Base-by-base conservation (phyloP, 1,140 invertebrate genomes). In the Lordiphosa stackelbergi region DNA sequence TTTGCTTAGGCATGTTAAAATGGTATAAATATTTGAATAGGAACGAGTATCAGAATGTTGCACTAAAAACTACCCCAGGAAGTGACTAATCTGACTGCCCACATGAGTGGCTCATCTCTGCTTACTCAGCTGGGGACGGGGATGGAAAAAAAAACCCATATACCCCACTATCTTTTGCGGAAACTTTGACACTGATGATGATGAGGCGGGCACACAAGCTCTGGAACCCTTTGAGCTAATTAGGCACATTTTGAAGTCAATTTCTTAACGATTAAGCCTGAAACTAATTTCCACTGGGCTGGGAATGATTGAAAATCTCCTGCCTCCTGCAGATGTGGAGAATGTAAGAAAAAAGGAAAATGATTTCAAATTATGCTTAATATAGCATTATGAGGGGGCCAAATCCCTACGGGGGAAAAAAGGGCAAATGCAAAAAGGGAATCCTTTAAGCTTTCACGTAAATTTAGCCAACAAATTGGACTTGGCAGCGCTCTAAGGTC, bases 361-460 rank as follows among this genome's bases (percentile, higher is more conserved):
- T 77, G 60, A 77, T 65, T 79, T 69, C 16, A 66, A 73, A 73
- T 79, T 69, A 49, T 49, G 53, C 53, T 57, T 69, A 73, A 77
- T 77, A 77, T 69, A 78, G 74, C 72, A 57, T 65, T 54, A 53
- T 61, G 36, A 51, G 34, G 16, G 11, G 16, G 37, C 35, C 10
- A 24, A 35, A 38, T 51, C 48, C 48, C 48, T 51, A 6, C 28
- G 11, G 24, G 51, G 19, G 19, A 19, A 19, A 19, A 19, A 19
- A 16, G 16, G 16, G 16, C 16, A 16, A 16, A 16, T 16, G 16
- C 16, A 19, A 53, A 53, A 53, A 19, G 38, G 9, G 70, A 78
- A 77, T 77, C 73, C 65, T 73, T 73, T 73, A 78, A 77, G 64
- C 69, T 78, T 24, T 56, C 58, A 69, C 59, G 69, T 78, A 69